Conservation (phyloP, 1,140 invertebrate species). For the Leptinotarsa texana region DNA sequence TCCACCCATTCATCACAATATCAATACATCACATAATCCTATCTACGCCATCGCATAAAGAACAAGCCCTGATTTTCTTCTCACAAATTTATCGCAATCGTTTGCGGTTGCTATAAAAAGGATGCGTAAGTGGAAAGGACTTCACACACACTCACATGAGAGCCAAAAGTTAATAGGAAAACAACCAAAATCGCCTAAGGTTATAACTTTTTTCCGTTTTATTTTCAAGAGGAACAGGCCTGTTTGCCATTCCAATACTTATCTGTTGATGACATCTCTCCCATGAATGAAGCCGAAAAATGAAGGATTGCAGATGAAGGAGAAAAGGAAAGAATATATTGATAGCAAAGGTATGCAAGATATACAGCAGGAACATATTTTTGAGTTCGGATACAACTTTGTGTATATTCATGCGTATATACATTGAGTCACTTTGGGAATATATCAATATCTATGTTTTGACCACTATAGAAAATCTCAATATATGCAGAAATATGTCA, state of each 20-base stretch:
- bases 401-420: too few relatives aligned
- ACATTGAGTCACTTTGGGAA: too few relatives aligned
- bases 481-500: too few relatives aligned
- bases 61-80: not conserved
- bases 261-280: not conserved
- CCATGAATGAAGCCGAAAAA: not conserved
- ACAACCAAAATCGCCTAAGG: not conserved
- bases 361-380: too few relatives aligned
- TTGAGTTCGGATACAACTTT: too few relatives aligned
- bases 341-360: too few relatives aligned
- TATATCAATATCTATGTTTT: too few relatives aligned
- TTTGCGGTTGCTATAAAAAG: constrained; percentile 5
- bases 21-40: too few relatives aligned
- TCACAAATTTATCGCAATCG: not conserved
- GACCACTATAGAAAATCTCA: too few relatives aligned
- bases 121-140: not conserved
- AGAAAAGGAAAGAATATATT: too few relatives aligned
- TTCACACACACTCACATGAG: not conserved
- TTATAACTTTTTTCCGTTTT: not conserved
- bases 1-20: too few relatives aligned
- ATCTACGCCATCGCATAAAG: too few relatives aligned
- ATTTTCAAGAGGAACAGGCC: not conserved
- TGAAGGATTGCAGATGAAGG: not conserved
- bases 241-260: not conserved
- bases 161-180: constrained; percentile 3